phyloP scores from a whole-genome alignment of 2,888 invertebrate genomes.

The Xestia xanthographa region DNA sequence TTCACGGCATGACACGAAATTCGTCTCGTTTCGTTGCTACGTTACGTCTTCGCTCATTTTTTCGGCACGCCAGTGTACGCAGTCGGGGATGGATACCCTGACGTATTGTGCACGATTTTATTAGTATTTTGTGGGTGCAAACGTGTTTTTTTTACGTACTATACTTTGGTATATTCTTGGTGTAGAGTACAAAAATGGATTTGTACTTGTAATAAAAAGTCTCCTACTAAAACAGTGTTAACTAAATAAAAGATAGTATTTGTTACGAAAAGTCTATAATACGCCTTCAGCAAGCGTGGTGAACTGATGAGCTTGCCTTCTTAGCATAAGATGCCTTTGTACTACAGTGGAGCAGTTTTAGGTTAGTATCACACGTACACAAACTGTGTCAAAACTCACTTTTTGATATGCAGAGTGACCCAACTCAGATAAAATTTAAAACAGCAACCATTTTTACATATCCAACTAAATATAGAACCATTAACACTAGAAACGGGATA shows the following conservation, averaged over 20 bases:
- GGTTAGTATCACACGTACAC: neutral
- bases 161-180: neutral
- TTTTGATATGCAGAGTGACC: neutral
- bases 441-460: neutral
- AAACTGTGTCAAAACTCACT: neutral
- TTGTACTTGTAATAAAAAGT: conserved; percentile 6
- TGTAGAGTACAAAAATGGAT: conserved; percentile 3
- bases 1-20: conserved; percentile 69
- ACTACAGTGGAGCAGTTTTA: neutral
- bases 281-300: neutral
- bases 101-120: conserved; percentile 63
- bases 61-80: conserved; percentile 60
- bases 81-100: conserved; percentile 42
- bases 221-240: neutral
- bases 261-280: neutral
- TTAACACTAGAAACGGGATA: no score
- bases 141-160: conserved; percentile 34
- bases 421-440: neutral
- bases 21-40: conserved; percentile 67
- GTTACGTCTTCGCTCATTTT: conserved; percentile 70
- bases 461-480: no score
- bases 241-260: neutral
- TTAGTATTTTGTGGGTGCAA: conserved; percentile 55
- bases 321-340: neutral
- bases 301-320: neutral